A percentile compares a stretch with the other conserved stretches of the same genome.
Evolutionary conservation across 2,113 vertebrate species (phyloP).

Genomic region (Dasyurus viverrinus): DNA sequence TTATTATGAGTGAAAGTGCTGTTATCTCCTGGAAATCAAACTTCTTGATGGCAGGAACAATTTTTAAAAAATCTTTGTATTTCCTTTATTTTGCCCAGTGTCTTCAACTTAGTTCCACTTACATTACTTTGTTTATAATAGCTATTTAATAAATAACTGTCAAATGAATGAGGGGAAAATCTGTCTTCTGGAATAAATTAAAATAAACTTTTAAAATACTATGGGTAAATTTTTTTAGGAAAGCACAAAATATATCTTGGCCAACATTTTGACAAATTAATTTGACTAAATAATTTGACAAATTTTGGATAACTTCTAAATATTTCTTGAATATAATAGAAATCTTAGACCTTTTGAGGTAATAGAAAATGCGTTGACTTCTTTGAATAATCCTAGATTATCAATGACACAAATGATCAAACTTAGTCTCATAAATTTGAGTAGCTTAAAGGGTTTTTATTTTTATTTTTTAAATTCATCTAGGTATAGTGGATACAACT

Average conservation of each 20-base stretch:
- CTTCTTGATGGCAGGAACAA: not conserved
- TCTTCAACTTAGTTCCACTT: not conserved
- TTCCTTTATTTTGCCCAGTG: not conserved
- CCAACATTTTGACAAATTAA: not conserved
- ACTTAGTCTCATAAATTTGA: not conserved
- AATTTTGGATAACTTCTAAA: not conserved
- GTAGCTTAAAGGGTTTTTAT: conserved; percentile 20
- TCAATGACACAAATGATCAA: conserved; percentile 2
- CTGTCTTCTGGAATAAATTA: not conserved
- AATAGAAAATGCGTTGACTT: not conserved
- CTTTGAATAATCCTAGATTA: conserved; percentile 17
- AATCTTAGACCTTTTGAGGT: not conserved
- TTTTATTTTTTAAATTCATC: not conserved
- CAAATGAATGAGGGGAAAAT: not conserved
- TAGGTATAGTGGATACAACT: not conserved
- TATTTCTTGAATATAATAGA: not conserved
- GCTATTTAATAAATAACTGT: not conserved
- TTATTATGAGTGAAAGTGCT: not conserved
- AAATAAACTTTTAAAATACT: not conserved
- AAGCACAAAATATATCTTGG: not conserved
- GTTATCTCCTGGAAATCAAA: not conserved
- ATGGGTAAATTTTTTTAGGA: not conserved
- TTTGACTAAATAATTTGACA: not conserved
- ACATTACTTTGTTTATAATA: not conserved
- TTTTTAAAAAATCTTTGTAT: not conserved